A percentile compares a stretch with the other conserved stretches of the same genome.
phyloP scores from a whole-genome alignment of 2,113 vertebrate species.

The Ramphastos sulfuratus region DNA sequence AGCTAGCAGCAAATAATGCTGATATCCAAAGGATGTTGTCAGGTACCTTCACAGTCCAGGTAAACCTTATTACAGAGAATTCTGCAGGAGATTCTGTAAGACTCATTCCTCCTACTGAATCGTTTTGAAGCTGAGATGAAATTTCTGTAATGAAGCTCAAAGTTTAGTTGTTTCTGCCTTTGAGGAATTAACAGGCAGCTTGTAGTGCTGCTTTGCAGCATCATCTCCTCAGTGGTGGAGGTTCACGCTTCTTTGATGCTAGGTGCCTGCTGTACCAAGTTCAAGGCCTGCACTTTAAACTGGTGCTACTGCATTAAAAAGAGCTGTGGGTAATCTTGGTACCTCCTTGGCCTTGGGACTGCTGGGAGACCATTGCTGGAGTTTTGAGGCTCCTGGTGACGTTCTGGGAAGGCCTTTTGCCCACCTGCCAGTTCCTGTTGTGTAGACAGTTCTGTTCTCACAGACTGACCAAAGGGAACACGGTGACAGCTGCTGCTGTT shows the following conservation, averaged over 20 bases:
- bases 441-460: background rate
- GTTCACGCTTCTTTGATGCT: background rate
- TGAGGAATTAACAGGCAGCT: background rate
- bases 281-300: background rate
- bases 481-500: background rate
- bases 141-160: background rate
- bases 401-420: background rate
- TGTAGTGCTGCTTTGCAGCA: background rate
- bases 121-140: background rate
- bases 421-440: background rate
- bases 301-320: background rate
- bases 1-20: background rate
- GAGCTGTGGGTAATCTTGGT: background rate
- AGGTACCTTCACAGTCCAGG: background rate
- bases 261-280: background rate
- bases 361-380: background rate
- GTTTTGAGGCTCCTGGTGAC: background rate
- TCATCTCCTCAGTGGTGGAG: background rate
- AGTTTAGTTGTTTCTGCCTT: background rate
- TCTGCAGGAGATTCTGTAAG: background rate
- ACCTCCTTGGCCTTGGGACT: background rate
- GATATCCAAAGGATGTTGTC: background rate
- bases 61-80: background rate
- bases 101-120: background rate
- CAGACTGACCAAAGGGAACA: background rate